Conservation (phyloP, 2,888 invertebrate species). For the Odiellus spinosus region DNA sequence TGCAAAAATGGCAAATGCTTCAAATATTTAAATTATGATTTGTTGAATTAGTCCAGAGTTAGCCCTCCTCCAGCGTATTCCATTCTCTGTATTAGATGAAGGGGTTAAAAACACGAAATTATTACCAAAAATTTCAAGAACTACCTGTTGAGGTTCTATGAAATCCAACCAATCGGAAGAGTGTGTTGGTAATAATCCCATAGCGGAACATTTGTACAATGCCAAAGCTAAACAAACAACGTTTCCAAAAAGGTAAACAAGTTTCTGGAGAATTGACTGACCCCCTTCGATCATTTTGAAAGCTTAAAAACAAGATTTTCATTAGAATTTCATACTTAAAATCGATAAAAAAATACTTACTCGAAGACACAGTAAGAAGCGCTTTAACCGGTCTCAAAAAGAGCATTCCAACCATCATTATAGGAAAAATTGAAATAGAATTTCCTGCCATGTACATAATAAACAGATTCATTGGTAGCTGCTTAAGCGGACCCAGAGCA, state of each 20-base stretch:
- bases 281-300: slow-evolving; percentile 90
- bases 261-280: slow-evolving; percentile 74
- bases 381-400: slow-evolving; percentile 91
- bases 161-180: slow-evolving; percentile 97
- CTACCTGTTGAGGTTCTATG: slow-evolving; percentile 64
- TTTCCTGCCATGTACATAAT: slow-evolving; percentile 99
- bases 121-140: no score
- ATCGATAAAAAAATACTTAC: slow-evolving; percentile 24
- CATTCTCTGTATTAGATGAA: no score
- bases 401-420: slow-evolving; percentile 99
- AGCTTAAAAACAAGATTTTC: slow-evolving; percentile 30
- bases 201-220: slow-evolving; percentile 91
- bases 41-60: no score
- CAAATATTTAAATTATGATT: no score
- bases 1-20: no score
- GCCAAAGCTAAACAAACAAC: slow-evolving; percentile 78
- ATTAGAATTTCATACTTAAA: not conserved
- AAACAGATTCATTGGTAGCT: slow-evolving; percentile 91
- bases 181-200: slow-evolving; percentile 92
- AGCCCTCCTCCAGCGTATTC: no score
- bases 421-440: slow-evolving; percentile 97
- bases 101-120: no score
- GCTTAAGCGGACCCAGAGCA: slow-evolving; percentile 83
- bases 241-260: slow-evolving; percentile 85
- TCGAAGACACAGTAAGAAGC: slow-evolving; percentile 57